These are phyloP conservation scores for Puffinus mauretanicus DNA, from an alignment of 2,113 vertebrate species.

Conservation along the genomic window DNA sequence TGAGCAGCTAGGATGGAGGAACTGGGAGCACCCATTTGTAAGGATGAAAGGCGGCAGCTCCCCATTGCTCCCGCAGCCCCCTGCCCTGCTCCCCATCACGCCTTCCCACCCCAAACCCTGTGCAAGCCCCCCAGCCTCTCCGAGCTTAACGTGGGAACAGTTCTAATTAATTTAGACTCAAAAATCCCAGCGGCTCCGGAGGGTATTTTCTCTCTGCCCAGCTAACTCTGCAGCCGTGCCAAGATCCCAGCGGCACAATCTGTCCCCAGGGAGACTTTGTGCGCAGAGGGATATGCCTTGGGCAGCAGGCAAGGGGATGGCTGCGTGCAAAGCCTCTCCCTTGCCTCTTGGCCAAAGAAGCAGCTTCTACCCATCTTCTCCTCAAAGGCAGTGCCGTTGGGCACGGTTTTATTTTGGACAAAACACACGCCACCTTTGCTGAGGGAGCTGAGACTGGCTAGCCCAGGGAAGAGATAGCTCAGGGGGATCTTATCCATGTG, in stretches of 20 bases:
- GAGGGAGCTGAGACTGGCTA: not conserved
- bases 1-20: not conserved
- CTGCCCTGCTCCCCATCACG: not conserved
- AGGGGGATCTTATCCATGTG: not conserved
- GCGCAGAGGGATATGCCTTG: not conserved
- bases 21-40: not conserved
- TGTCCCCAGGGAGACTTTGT: not conserved
- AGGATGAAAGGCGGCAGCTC: not conserved
- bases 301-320: fast-evolving
- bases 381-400: not conserved
- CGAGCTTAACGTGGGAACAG: not conserved
- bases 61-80: not conserved
- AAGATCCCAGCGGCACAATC: not conserved
- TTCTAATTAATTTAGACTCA: not conserved
- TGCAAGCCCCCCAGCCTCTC: not conserved
- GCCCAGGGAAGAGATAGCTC: not conserved
- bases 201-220: not conserved
- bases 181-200: not conserved
- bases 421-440: not conserved
- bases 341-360: not conserved
- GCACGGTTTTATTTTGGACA: not conserved
- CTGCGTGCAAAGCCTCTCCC: not conserved
- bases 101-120: not conserved
- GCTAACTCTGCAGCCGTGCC: not conserved
- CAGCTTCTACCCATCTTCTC: not conserved